Evolutionary conservation across 2,888 invertebrate genomes (phyloP), one percentile per base, ranked within the genome.

Genomic region (Pediacus dermestoides): DNA sequence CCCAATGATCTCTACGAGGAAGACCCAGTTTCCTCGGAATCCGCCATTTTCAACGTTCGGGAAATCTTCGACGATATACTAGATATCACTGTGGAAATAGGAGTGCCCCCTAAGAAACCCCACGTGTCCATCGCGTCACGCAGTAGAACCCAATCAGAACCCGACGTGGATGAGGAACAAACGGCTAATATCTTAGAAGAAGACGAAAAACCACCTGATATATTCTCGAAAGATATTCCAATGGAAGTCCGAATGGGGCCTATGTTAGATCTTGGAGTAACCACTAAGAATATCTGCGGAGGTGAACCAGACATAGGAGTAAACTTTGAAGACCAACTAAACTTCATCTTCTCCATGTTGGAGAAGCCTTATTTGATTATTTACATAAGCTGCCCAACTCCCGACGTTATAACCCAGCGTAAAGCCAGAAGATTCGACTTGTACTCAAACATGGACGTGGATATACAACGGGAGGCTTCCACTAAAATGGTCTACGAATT

Each of bases 331-430:
- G 57, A 61, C 16, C 70, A 70, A 49, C 36, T 70, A 3, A 50
- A 61, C 44, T 63, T 58, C 42, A 42, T 70, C 9, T 65, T 69
- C 42, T 44, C 53, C 9, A 48, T 63, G 6, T 52, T 68, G 16
- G 42, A 56, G 14, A 43, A 51, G 7, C 66, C 67, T 1, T 65
- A 61, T 48, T 55, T 80, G 25, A 69, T 81, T 12, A 72, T 82
- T 49, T 74, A 79, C 52, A 56, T 78, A 1, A 70, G 71, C 23
- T 76, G 77, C 45, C 70, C 75, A 13, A 74, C 77, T 44, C 60
- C 59, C 33, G 80, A 80, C 54, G 67, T 74, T n/a, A 52, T 75
- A 13, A 64, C 64, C 9, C 74, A 69, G 46, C 44, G 69, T 16
- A 48, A 57, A 15, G 54, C 63, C 16, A 63, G 61, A 42, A 55